Percentiles rank a stretch among this genome's conserved stretches.
These are phyloP conservation scores for Dastarcus helophoroides DNA, from an alignment of 2,888 invertebrate genomes.

Conservation along the genomic window DNA sequence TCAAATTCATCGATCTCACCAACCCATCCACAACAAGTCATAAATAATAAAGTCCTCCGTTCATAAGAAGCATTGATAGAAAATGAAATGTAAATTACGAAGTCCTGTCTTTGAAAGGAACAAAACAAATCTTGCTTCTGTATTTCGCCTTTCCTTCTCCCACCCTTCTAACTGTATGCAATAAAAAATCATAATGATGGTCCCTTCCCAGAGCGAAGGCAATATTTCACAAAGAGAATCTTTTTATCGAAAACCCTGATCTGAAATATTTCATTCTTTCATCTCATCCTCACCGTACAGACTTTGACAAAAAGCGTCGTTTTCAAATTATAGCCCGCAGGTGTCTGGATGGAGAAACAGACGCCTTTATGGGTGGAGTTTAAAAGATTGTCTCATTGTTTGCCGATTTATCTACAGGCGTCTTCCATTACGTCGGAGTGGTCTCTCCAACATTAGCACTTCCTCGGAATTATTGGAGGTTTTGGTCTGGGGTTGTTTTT, in stretches of 20 bases:
- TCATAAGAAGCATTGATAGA: neutral
- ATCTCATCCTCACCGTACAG: conserved; percentile 1
- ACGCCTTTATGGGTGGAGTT: no score
- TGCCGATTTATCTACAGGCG: no score
- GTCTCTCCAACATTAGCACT: no score
- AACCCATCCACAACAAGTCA: no score
- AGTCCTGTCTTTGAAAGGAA: conserved; percentile 1
- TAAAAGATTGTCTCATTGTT: no score
- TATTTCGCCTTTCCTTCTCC: neutral
- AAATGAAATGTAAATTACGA: conserved; percentile 1
- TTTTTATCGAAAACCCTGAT: conserved; percentile 1
- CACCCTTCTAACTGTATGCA: neutral
- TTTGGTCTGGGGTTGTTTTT: no score
- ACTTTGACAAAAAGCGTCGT: conserved; percentile 1
- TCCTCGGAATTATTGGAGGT: no score
- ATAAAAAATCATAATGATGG: conserved; percentile 1
- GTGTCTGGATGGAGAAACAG: neutral
- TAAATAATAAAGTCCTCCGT: no score
- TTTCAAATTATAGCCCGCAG: conserved; percentile 1
- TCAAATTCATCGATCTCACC: no score
- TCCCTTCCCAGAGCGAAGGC: conserved; percentile 1
- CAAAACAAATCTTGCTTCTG: no score
- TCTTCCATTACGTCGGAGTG: no score
- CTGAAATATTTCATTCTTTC: conserved; percentile 1
- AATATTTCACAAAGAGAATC: conserved; percentile 1